Conservation (phyloP, 92 coral and sea anemone species). For the Zoanthus sociatus region DNA sequence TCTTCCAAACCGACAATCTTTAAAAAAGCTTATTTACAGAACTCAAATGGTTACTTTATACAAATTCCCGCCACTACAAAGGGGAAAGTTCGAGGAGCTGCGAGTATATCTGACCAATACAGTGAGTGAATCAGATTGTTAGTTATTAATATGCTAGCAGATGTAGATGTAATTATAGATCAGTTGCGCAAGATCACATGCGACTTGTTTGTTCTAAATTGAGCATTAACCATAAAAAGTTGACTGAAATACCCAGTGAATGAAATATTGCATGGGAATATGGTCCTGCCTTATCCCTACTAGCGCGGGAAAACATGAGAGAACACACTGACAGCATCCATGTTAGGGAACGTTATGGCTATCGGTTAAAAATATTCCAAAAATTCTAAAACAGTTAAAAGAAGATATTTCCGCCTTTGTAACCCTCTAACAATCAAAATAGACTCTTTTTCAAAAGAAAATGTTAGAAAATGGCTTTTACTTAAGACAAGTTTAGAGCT, state of each 20-base stretch:
- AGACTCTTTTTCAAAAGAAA: neutral
- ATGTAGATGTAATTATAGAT: neutral
- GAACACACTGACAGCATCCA: neutral
- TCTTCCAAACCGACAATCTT: conserved; percentile 51
- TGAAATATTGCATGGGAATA: conserved; percentile 9
- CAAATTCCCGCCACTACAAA: conserved; percentile 58
- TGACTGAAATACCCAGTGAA: neutral
- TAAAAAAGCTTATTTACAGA: conserved; percentile 51
- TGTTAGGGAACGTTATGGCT: neutral
- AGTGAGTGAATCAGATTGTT: conserved; percentile 15
- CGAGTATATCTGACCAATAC: conserved; percentile 11
- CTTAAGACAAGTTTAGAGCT: neutral
- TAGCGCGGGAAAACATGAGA: neutral
- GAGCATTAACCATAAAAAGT: neutral
- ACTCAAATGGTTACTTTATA: conserved; percentile 68
- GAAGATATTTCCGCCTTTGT: neutral
- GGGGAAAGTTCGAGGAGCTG: conserved; percentile 27
- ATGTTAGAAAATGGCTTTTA: neutral
- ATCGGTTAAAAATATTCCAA: neutral
- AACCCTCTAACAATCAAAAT: neutral
- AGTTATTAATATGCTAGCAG: neutral
- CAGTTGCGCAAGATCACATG: neutral
- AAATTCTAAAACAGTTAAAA: neutral
- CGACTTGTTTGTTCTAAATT: neutral
- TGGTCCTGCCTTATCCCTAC: neutral